A percentile compares a stretch with the other conserved stretches of the same genome.
Conservation (phyloP, 2,113 vertebrate species). For the Alethe castanea region DNA sequence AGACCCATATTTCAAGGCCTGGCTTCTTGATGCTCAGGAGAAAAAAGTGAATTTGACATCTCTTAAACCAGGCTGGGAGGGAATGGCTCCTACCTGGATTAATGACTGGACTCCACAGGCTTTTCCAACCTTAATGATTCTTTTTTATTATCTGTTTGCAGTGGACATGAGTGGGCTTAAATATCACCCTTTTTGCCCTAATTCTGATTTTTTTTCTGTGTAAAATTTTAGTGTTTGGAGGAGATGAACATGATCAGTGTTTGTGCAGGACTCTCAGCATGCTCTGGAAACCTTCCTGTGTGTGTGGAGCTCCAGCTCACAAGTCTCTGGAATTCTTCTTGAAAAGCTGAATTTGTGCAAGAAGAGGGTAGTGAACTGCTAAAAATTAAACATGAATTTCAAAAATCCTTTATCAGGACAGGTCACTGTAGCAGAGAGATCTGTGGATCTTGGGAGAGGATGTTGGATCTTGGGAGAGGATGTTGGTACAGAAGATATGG, state of each 20-base stretch:
- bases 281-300: not conserved
- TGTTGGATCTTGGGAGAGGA: not conserved
- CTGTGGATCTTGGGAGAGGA: not conserved
- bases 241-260: not conserved
- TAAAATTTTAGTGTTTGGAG: not conserved
- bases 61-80: not conserved
- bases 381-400: not conserved
- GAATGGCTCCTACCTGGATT: not conserved
- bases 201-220: not conserved
- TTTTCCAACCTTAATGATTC: not conserved
- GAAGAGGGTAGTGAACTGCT: not conserved
- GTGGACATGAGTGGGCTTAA: not conserved
- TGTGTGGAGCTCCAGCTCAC: not conserved
- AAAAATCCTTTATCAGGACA: not conserved
- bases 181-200: not conserved
- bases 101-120: not conserved
- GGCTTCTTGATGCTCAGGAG: not conserved
- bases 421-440: not conserved
- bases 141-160: not conserved
- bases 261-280: not conserved
- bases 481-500: accelerated
- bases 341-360: not conserved
- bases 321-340: not conserved
- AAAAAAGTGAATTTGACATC: not conserved
- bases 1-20: not conserved